Base-by-base conservation (phyloP, 2,888 invertebrate species). In the Selenia dentaria region DNA sequence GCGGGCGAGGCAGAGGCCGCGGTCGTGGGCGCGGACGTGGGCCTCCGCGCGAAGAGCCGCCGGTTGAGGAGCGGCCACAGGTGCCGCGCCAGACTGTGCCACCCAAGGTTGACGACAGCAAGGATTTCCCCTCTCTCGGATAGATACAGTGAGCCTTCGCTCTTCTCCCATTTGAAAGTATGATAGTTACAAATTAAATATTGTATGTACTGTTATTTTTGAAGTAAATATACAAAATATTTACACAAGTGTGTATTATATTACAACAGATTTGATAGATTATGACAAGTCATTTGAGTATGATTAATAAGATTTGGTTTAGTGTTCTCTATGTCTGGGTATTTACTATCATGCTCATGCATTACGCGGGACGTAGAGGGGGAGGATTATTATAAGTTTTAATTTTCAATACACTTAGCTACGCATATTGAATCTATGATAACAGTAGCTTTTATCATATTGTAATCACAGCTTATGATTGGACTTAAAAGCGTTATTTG, bases 71-170 rank as follows among this genome's bases (percentile, higher is more conserved):
- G 76, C 86, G 86, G 61, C 74, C 80, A 14, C 61, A 51, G 48
- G 72, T 72, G 49, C 72, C 73, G 53, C 79, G 82, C 51, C 67
- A 67, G 53, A 78, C 69, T 20, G 79, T 90, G 51, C 94, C 95
- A 62, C 97, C 98, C 11, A 97, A 97, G 86, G 97, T 98, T 59
- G 97, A 98, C 81, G 98, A 98, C 91, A 97, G 97, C 92, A 95
- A 95, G 85, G 98, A 98, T 90, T 98, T 98, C 91, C 98, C 98
- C 66, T 96, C 97, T 79, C 93, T 98, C 82, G 96, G 96, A 86
- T 96, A 95, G 81, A 81, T 74, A 64, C 73, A 69, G 77, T 78
- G 83, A 83, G 85, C 81, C 72, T 62, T 70, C 54, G 73, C 75
- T 83, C 80, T 77, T 74, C 86, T 85, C 84, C 88, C 81, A 78